Percentiles rank a stretch among this genome's conserved stretches.
These are phyloP conservation scores for Brachylomia viminalis DNA, from an alignment of 2,888 invertebrate genomes.

Conservation along the genomic window DNA sequence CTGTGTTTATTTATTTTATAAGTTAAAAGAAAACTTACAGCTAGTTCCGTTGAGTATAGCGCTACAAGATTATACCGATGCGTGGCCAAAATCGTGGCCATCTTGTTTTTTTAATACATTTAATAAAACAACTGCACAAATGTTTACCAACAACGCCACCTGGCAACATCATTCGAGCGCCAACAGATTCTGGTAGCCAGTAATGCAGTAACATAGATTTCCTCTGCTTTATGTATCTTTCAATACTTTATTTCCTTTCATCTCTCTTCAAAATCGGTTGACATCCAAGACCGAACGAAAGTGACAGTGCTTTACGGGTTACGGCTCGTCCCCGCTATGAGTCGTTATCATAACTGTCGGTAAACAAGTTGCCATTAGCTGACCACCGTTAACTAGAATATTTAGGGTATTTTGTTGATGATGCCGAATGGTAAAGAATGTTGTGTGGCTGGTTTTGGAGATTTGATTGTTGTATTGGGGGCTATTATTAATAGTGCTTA, in stretches of 20 bases:
- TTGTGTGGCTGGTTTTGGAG: background rate
- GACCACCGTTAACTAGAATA: constrained; percentile 24
- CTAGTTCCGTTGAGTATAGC: no score
- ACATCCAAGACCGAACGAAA: constrained; percentile 4
- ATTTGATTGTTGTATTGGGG: background rate
- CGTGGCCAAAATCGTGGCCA: no score
- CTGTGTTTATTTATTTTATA: no score
- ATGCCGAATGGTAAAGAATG: background rate
- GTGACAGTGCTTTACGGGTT: constrained; percentile 4
- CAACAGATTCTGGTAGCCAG: no score
- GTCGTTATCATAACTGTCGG: constrained; percentile 40
- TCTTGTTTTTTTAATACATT: no score
- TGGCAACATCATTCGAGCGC: no score
- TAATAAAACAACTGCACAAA: no score
- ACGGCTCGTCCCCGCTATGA: constrained; percentile 13
- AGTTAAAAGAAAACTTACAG: no score
- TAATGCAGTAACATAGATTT: no score
- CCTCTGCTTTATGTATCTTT: no score
- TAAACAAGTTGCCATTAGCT: background rate
- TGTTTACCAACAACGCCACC: no score
- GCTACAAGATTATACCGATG: no score
- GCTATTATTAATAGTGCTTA: background rate
- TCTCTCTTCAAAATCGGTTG: background rate
- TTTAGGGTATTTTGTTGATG: constrained; percentile 8
- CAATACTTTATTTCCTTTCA: background rate